Evolutionary conservation across 2,888 invertebrate genomes (phyloP).

Genomic region (Sinohyriopsis cumingii): DNA sequence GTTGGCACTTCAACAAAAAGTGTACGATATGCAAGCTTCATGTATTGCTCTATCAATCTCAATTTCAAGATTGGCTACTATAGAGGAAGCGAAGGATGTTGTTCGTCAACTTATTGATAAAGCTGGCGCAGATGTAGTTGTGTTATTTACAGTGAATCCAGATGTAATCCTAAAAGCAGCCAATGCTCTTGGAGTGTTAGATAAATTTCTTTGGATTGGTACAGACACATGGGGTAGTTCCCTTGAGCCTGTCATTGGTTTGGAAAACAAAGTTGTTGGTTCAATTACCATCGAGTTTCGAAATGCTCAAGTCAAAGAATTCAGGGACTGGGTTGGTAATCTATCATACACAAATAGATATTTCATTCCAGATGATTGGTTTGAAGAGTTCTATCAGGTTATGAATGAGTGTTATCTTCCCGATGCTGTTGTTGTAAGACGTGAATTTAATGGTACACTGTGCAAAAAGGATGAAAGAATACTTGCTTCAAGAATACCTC

Average conservation of each 20-base stretch:
- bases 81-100: constrained; percentile 31
- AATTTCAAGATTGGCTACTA: constrained; percentile 25
- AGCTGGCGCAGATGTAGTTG: constrained; percentile 56
- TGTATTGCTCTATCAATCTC: constrained; percentile 40
- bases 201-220: constrained; percentile 56
- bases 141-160: constrained; percentile 58
- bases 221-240: constrained; percentile 45
- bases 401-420: constrained; percentile 49
- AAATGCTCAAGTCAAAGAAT: constrained; percentile 50
- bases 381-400: constrained; percentile 71
- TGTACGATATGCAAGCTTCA: constrained; percentile 27
- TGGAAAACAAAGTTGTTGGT: constrained; percentile 26
- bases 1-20: constrained; percentile 16
- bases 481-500: constrained; percentile 7
- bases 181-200: constrained; percentile 38
- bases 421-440: constrained; percentile 20
- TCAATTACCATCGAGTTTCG: constrained; percentile 39
- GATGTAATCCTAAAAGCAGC: constrained; percentile 45
- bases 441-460: constrained; percentile 9
- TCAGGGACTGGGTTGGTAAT: constrained; percentile 52
- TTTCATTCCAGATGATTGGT: constrained; percentile 70
- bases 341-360: constrained; percentile 44
- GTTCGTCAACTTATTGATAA: constrained; percentile 31
- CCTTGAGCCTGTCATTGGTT: constrained; percentile 12
- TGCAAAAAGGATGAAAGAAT: constrained; percentile 42